Evolutionary conservation across 2,113 vertebrate genomes (phyloP).

Genomic region (Semnornis frantzii): DNA sequence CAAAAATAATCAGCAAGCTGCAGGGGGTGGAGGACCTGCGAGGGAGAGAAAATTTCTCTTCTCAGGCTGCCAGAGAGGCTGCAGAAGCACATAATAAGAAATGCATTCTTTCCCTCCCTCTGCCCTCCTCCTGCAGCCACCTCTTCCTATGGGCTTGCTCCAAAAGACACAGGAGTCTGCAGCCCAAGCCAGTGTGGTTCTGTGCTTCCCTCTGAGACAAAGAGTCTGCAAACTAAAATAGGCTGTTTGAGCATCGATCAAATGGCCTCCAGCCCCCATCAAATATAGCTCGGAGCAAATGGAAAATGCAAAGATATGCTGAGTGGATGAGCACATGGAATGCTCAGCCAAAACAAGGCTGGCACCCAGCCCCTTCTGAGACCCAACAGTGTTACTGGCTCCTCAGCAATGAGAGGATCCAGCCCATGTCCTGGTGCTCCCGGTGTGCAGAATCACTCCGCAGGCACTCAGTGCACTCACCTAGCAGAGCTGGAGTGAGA

Average conservation of each 20-base stretch:
- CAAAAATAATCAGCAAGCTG: constrained; percentile 60
- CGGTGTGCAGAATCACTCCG: neutral
- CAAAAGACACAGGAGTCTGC: neutral
- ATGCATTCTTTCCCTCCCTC: neutral
- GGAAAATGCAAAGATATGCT: neutral
- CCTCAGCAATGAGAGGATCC: neutral
- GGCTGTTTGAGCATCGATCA: neutral
- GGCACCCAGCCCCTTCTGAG: neutral
- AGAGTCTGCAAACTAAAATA: neutral
- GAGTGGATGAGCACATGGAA: neutral
- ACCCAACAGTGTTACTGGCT: neutral
- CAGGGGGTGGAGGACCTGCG: constrained; percentile 29
- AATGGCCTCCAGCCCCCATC: neutral
- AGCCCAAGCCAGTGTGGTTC: neutral
- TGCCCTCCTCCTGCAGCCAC: constrained; percentile 6
- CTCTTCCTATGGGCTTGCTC: neutral
- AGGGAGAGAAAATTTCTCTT: neutral
- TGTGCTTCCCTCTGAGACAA: neutral
- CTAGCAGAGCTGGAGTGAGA: neutral
- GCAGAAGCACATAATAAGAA: neutral
- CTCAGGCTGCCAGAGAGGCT: constrained; percentile 9
- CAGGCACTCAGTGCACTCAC: neutral
- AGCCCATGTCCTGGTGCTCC: neutral
- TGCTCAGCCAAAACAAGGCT: neutral
- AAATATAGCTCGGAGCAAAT: neutral